Evolutionary conservation across 2,888 invertebrate genomes (phyloP), one percentile per base, ranked within the genome.

Genomic region (Ornithoptera priamus): DNA sequence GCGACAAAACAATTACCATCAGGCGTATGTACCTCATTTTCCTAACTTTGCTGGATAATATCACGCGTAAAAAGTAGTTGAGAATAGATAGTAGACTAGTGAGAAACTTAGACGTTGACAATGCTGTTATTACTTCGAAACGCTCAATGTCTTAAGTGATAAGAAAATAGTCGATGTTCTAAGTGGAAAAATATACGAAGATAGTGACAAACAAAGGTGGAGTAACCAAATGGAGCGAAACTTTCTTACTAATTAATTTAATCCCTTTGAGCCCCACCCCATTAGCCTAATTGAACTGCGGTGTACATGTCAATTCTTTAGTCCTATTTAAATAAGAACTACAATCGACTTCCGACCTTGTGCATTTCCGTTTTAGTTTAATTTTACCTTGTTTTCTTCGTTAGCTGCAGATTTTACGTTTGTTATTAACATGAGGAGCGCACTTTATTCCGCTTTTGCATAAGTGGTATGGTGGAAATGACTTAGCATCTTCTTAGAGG

Each of bases 211-310:
- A 92, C 88, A 91, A 89, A 90, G 90, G 87, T 84, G 85, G 74
- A 79, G 83, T 81, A 81, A 83, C 83, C 83, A 85, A 90, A 88
- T 83, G 85, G 81, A 88, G 86, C 86, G 81, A 86, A 91, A 92
- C 88, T 91, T 92, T 90, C 90, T 90, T 90, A 88, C 90, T 91
- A 92, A 92, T 92, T 92, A 91, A 92, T 90, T 89, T 89, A 90
- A 92, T 92, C 91, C 91, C 90, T 91, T 90, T 86, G 86, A 90
- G 89, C 89, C 89, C 85, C 87, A 85, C 83, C 88, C 92, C 90
- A 92, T 92, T 92, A 91, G 85, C 87, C 90, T 92, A 92, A 92
- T 92, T 92, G 91, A 92, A 92, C 89, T 90, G 91, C 85, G 90
- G 89, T 90, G 90, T 91, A 90, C 90, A 90, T 90, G 90, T 91